These are phyloP conservation scores for Noctua fimbriata DNA, from an alignment of 2,888 invertebrate species.

Conservation along the genomic window DNA sequence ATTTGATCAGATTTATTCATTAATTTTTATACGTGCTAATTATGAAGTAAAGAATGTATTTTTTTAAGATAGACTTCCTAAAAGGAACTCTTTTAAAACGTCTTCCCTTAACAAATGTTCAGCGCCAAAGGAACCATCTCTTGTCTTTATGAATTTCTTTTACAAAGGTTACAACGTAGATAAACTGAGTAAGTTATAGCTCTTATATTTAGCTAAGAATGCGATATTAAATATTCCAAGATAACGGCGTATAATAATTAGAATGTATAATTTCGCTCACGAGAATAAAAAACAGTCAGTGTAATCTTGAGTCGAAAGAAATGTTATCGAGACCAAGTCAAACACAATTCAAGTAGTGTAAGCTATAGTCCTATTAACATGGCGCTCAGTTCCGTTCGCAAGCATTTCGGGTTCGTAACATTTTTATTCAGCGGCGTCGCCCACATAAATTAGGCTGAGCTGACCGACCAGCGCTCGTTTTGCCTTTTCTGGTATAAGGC, in stretches of 20 bases:
- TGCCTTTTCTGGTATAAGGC: conserved; percentile 58
- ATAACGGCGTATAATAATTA: conserved; percentile 54
- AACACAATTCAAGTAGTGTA: conserved; percentile 58
- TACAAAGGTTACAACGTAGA: conserved; percentile 49
- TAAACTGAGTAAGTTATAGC: conserved; percentile 55
- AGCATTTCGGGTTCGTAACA: conserved; percentile 63
- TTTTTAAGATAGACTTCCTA: not conserved
- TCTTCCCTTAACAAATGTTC: conserved; percentile 21
- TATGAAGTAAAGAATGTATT: not conserved
- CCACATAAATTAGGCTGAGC: conserved; percentile 72
- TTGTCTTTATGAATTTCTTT: conserved; percentile 47
- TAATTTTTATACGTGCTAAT: not conserved
- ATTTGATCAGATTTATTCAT: not conserved
- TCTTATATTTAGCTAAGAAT: conserved; percentile 50
- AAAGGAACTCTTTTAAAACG: not conserved
- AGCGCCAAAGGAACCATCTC: conserved; percentile 40
- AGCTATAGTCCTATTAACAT: conserved; percentile 66
- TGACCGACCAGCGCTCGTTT: conserved; percentile 59
- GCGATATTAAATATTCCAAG: conserved; percentile 51
- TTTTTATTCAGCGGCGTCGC: conserved; percentile 70
- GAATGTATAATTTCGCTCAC: conserved; percentile 60
- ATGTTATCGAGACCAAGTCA: conserved; percentile 48
- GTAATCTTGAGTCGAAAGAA: conserved; percentile 31
- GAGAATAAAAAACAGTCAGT: conserved; percentile 33
- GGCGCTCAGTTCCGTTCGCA: conserved; percentile 62